Evolutionary conservation across 2,888 invertebrate species (phyloP).

Genomic region (Amblyjoppa fuscipennis): DNA sequence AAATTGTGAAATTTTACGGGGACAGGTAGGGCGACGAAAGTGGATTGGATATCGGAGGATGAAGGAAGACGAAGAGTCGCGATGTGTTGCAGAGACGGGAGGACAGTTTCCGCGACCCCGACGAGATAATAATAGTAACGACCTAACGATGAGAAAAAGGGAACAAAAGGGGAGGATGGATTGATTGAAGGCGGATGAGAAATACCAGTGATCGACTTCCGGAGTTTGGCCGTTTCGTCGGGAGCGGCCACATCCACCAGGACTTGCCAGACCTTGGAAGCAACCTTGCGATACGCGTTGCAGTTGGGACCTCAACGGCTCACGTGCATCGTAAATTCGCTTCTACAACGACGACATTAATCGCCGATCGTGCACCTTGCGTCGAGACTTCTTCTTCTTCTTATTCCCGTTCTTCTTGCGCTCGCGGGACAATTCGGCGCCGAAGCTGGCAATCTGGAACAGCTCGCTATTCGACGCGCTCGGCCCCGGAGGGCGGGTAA

Average conservation of each 20-base stretch:
- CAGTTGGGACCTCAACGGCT: conserved; percentile 30
- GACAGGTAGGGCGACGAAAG: background rate
- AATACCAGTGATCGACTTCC: conserved; percentile 38
- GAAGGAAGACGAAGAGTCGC: conserved; percentile 13
- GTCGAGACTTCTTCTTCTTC: background rate
- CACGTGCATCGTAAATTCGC: conserved; percentile 55
- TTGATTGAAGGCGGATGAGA: conserved; percentile 21
- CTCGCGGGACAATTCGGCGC: background rate
- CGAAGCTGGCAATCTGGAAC: background rate
- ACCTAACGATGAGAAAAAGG: conserved; percentile 8
- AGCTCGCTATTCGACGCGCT: background rate
- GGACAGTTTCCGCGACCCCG: background rate
- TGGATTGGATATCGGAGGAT: background rate
- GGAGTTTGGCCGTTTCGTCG: conserved; percentile 35
- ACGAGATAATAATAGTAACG: conserved; percentile 46
- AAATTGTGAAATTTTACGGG: conserved; percentile 23
- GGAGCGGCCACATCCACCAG: conserved; percentile 1
- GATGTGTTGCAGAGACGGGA: conserved; percentile 33
- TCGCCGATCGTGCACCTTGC: conserved; percentile 38
- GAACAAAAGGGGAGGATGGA: background rate
- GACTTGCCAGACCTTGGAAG: conserved; percentile 3
- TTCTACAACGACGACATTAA: conserved; percentile 53
- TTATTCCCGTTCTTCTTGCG: background rate
- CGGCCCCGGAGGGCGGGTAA: background rate
- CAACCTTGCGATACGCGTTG: conserved; percentile 19